Conservation (phyloP, 2,113 vertebrate species). For the Antidorcas marsupialis region DNA sequence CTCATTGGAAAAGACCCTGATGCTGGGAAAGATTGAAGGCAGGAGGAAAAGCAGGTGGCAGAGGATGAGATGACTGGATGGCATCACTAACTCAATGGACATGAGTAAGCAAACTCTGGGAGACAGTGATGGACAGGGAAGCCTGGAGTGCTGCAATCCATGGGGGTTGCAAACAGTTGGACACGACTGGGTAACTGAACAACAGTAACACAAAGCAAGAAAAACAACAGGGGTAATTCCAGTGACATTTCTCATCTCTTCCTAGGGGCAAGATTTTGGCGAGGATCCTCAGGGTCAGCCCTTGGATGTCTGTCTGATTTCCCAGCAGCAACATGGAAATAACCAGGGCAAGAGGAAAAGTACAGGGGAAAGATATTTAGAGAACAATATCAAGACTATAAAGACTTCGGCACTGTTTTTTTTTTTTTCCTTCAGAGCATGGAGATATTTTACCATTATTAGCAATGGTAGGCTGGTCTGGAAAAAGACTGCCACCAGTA, state of each 20-base stretch:
- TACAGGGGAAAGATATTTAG: background rate
- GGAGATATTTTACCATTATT: background rate
- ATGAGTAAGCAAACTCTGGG: background rate
- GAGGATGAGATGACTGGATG: background rate
- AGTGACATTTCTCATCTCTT: constrained; percentile 31
- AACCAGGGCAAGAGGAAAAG: background rate
- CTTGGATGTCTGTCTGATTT: background rate
- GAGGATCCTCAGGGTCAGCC: background rate
- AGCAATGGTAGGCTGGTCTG: background rate
- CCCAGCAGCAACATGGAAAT: constrained; percentile 32
- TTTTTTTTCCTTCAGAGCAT: background rate
- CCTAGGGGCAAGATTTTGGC: background rate
- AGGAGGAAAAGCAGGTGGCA: background rate
- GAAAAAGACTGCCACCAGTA: background rate
- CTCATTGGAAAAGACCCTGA: background rate
- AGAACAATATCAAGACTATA: background rate
- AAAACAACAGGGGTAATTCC: background rate
- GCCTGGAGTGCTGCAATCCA: background rate
- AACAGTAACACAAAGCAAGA: background rate
- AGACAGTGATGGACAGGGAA: background rate
- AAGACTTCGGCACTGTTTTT: background rate
- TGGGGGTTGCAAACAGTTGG: background rate
- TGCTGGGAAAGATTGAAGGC: background rate
- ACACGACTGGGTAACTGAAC: background rate
- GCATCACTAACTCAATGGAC: background rate